Conservation (phyloP, 2,113 vertebrate species). For the Notothenia coriiceps region DNA sequence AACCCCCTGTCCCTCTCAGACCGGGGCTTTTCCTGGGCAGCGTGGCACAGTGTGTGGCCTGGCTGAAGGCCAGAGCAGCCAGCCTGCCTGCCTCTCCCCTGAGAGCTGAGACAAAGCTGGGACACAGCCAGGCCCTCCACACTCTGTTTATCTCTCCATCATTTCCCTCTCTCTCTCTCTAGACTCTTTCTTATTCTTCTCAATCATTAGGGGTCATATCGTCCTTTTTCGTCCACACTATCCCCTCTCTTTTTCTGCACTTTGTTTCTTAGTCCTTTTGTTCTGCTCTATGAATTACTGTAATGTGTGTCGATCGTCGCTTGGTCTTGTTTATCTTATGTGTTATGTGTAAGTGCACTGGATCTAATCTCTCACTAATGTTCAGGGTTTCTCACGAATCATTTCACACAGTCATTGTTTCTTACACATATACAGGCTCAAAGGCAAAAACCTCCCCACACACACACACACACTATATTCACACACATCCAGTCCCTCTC, state of each 20-base stretch:
- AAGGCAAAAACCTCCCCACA: background rate
- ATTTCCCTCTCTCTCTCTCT: conserved; percentile 26
- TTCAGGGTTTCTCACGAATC: background rate
- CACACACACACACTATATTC: conserved; percentile 3
- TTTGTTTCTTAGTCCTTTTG: background rate
- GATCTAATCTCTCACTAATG: conserved; percentile 4
- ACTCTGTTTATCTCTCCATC: conserved; percentile 59
- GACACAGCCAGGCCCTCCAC: conserved; percentile 73
- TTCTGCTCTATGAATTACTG: background rate
- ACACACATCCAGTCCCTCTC: conserved; percentile 17
- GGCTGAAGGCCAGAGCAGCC: conserved; percentile 78
- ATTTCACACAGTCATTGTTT: conserved; percentile 11
- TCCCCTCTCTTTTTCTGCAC: background rate
- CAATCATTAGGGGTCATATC: conserved; percentile 22
- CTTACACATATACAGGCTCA: background rate
- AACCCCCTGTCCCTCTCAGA: conserved; percentile 45
- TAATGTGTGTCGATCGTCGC: conserved; percentile 2
- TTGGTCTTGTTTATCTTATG: background rate
- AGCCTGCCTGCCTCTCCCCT: conserved; percentile 73
- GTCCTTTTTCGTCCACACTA: background rate
- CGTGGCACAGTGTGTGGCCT: conserved; percentile 79
- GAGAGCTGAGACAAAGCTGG: conserved; percentile 85
- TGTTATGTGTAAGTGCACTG: background rate
- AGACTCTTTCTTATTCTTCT: conserved; percentile 40
- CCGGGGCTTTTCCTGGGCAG: conserved; percentile 77